Conservation (phyloP, 2,113 vertebrate genomes). For the Alces alces region DNA sequence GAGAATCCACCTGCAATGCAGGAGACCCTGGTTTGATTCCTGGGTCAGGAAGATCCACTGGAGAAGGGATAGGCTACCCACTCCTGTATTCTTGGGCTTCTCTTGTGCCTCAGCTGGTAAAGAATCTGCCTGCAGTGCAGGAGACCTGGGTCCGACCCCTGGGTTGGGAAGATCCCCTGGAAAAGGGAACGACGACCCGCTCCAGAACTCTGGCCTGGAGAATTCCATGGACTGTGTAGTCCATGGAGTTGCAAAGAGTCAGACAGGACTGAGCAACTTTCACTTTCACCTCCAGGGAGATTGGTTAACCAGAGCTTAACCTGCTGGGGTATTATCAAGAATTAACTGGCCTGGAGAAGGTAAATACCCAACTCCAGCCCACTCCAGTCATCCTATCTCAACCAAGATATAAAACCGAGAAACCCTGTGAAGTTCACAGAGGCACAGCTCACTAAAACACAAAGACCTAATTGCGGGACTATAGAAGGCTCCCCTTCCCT, state of each 20-base stretch:
- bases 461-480: not conserved
- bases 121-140: not conserved
- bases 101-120: not conserved
- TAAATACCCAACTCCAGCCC: not conserved
- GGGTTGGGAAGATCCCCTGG: not conserved
- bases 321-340: not conserved
- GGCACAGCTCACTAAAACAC: not conserved
- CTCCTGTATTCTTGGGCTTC: not conserved
- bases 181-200: not conserved
- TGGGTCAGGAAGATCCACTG: not conserved
- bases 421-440: not conserved
- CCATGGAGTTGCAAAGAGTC: not conserved
- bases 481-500: not conserved
- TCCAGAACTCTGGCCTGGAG: not conserved
- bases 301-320: not conserved
- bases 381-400: not conserved
- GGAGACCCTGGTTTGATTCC: not conserved
- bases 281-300: not conserved
- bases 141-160: not conserved
- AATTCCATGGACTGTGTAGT: not conserved
- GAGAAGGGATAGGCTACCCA: not conserved
- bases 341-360: not conserved
- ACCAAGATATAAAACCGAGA: not conserved
- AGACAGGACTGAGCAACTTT: accelerated
- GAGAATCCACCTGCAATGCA: not conserved